phyloP scores from a whole-genome alignment of 2,888 invertebrate genomes.

The Cheilosia vernalis region DNA sequence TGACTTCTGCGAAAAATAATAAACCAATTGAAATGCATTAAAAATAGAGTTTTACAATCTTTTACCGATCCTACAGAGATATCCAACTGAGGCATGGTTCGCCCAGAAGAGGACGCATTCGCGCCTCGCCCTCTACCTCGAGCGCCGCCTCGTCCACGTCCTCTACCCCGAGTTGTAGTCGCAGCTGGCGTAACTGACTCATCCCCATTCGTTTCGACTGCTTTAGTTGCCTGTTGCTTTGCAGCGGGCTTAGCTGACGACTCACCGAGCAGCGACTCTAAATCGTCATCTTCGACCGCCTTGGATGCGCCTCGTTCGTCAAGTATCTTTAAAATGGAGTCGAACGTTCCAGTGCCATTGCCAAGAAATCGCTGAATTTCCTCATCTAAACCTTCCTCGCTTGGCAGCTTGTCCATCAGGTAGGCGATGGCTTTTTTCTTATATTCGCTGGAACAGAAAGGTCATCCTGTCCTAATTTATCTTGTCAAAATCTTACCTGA shows the following conservation, averaged over 20 bases:
- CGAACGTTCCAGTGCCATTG: constrained; percentile 76
- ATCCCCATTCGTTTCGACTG: constrained; percentile 1
- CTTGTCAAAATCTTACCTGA: constrained; percentile 82
- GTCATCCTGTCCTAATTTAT: neutral
- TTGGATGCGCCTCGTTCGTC: constrained; percentile 74
- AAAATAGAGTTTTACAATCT: neutral
- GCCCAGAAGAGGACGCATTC: constrained; percentile 58
- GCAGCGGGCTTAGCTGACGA: constrained; percentile 17
- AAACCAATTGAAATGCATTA: neutral
- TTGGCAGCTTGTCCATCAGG: constrained; percentile 84
- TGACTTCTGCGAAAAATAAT: constrained; percentile 28
- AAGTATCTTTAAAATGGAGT: constrained; percentile 78
- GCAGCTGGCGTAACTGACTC: constrained; percentile 23
- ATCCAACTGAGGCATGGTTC: constrained; percentile 76
- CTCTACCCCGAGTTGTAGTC: constrained; percentile 59
- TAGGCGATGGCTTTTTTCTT: constrained; percentile 84
- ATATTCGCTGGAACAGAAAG: constrained; percentile 83
- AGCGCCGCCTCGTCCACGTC: constrained; percentile 76
- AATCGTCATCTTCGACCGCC: constrained; percentile 35
- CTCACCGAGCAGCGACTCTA: constrained; percentile 28
- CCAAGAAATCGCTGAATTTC: constrained; percentile 84
- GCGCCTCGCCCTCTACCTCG: constrained; percentile 76
- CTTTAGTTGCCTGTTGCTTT: constrained; percentile 33
- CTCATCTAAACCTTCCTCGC: constrained; percentile 84
- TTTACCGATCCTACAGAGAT: constrained; percentile 76